Evolutionary conservation across 2,888 invertebrate genomes (phyloP), one percentile per base, ranked within the genome.

Genomic region (Mystacides longicornis): DNA sequence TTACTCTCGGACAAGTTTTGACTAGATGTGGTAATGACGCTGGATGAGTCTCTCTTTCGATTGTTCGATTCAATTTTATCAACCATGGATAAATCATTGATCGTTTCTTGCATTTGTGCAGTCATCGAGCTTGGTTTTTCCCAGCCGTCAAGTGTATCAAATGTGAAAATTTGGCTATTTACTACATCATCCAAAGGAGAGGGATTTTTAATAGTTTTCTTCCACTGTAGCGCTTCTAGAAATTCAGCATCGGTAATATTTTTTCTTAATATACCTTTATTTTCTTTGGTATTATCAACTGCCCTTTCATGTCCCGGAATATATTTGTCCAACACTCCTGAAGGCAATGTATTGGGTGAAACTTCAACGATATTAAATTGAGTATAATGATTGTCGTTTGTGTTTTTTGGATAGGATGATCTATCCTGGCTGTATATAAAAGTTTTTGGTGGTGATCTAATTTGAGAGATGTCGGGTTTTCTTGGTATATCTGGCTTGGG

Each of bases 401-500:
- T 37, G 14, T 16, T 37, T 3, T 37, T 37, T 7, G 37, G 14
- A 3, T n/a, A 37, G 3, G 14, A 4, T 4, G 37, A 7, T 3
- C 3, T 3, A 37, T 14, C 16, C 3, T 14, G 3, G 16, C 14
- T 14, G 37, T 3, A 4, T 14, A 3, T 37, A 37, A 37, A 37
- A 3, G 14, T 7, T 19, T 45, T 45, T n/a, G 5, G 31, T 4
- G 18, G 18, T 19, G 48, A 48, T 47, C 31, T 47, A 21, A n/a
- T 7, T n/a, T 18, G 4, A 14, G 31, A 33, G 7, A 27, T 11
- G 5, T 47, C 48, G 4, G 54, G 46, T 46, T 27, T 45, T 19
- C 46, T 52, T 11, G 52, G 52, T 9, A 52, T 27, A 11, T 3
- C 31, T 2, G 52, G 54, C 45, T 54, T 54, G 5, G 33, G 37